Percentiles rank a stretch among this genome's conserved stretches.
Conservation (phyloP, 2,888 invertebrate genomes). For the Aplocera efformata region DNA sequence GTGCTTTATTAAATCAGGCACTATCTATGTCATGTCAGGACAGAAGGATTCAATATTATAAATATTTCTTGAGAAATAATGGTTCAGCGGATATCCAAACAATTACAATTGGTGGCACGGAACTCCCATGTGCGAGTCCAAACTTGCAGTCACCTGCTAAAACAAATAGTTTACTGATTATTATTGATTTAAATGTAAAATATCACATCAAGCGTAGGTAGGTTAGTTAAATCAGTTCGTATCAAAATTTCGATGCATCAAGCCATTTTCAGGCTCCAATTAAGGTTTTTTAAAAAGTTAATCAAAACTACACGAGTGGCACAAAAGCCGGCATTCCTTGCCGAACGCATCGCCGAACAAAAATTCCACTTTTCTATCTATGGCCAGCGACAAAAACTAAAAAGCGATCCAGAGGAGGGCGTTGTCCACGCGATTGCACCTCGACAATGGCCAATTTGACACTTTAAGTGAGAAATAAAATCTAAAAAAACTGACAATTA, state of each 20-base stretch:
- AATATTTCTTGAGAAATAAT: no score
- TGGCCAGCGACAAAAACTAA: conserved; percentile 32
- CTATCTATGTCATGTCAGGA: no score
- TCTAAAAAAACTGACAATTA: conserved; percentile 54
- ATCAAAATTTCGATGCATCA: neutral
- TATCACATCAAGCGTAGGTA: no score
- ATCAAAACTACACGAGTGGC: conserved; percentile 37
- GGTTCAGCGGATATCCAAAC: no score
- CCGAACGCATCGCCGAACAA: conserved; percentile 35
- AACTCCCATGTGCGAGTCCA: no score
- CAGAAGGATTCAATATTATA: no score
- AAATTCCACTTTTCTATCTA: conserved; percentile 33
- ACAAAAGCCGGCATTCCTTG: conserved; percentile 42
- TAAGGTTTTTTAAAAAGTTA: conserved; percentile 38
- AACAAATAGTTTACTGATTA: no score
- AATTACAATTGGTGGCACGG: no score
- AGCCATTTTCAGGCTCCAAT: conserved; percentile 10
- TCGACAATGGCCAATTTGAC: conserved; percentile 74
- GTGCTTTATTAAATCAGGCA: no score
- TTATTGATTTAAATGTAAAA: no score
- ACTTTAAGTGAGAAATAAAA: conserved; percentile 63
- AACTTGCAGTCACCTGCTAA: no score
- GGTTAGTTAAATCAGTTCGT: no score
- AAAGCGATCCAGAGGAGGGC: conserved; percentile 32
- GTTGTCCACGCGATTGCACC: conserved; percentile 49